Conservation (phyloP, 2,113 vertebrate species). For the Promerops cafer region DNA sequence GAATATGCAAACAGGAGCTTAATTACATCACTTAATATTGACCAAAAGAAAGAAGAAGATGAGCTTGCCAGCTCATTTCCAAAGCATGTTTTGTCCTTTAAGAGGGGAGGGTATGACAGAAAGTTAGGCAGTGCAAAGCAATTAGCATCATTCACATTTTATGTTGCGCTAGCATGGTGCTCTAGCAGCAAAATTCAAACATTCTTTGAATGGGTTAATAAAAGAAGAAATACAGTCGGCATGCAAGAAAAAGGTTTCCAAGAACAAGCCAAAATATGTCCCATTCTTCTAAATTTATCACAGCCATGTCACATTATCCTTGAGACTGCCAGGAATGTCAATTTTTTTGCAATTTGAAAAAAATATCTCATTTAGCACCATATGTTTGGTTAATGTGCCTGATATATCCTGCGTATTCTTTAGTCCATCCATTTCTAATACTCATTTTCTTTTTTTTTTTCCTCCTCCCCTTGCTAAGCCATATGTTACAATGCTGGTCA, state of each 20-base stretch:
- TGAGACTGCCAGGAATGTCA: conserved; percentile 67
- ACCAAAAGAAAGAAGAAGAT: conserved; percentile 35
- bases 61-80: conserved; percentile 63
- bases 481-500: conserved; percentile 59
- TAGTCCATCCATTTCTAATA: conserved; percentile 61
- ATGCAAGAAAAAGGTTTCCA: conserved; percentile 69
- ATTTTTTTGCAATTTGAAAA: conserved; percentile 72
- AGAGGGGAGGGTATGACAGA: conserved; percentile 57
- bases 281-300: conserved; percentile 72
- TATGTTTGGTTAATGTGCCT: conserved; percentile 68
- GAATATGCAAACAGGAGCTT: conserved; percentile 62
- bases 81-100: conserved; percentile 67
- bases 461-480: conserved; percentile 40
- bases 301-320: conserved; percentile 66
- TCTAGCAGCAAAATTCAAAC: conserved; percentile 69
- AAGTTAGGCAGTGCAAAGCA: conserved; percentile 72
- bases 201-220: conserved; percentile 73
- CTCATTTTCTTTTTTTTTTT: conserved; percentile 29
- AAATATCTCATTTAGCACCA: conserved; percentile 60
- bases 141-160: conserved; percentile 71
- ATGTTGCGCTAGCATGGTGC: conserved; percentile 63
- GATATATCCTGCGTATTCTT: conserved; percentile 72
- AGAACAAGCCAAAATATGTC: conserved; percentile 66
- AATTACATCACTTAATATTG: conserved; percentile 61
- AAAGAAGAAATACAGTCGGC: conserved; percentile 64